Evolutionary conservation across 2,113 vertebrate genomes (phyloP).

Genomic region (Irena cyanogastra): DNA sequence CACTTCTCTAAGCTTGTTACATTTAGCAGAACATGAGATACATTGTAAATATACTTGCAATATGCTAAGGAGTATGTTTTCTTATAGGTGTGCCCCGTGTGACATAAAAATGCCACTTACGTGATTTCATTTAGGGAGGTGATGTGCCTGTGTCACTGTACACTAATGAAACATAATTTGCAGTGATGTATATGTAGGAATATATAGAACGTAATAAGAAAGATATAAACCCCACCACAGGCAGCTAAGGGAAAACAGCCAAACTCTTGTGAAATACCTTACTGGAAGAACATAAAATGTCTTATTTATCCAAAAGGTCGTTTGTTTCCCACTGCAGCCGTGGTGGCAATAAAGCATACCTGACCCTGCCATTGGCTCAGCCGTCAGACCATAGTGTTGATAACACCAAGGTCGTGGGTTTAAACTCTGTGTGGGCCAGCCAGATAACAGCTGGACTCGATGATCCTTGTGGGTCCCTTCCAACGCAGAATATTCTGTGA

Average conservation of each 20-base stretch:
- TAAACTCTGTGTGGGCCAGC: not conserved
- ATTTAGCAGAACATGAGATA: not conserved
- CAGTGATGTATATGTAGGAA: not conserved
- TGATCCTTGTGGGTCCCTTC: not conserved
- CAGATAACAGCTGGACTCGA: not conserved
- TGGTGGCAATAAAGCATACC: not conserved
- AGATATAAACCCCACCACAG: not conserved
- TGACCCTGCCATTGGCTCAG: not conserved
- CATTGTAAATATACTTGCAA: not conserved
- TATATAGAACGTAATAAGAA: not conserved
- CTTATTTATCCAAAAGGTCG: not conserved
- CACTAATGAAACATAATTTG: not conserved
- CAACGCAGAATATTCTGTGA: not conserved
- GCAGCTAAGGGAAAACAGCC: not conserved
- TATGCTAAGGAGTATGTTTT: not conserved
- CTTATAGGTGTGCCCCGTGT: not conserved
- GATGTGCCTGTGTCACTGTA: not conserved
- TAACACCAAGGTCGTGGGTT: not conserved
- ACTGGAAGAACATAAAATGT: not conserved
- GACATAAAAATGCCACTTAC: not conserved
- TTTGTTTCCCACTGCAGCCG: rapidly evolving
- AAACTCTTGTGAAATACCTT: not conserved
- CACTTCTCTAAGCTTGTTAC: conserved; percentile 29
- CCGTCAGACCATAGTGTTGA: not conserved
- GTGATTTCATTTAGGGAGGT: not conserved